Conservation (phyloP, 2,888 invertebrate genomes). For the Asteroscopus sphinx region DNA sequence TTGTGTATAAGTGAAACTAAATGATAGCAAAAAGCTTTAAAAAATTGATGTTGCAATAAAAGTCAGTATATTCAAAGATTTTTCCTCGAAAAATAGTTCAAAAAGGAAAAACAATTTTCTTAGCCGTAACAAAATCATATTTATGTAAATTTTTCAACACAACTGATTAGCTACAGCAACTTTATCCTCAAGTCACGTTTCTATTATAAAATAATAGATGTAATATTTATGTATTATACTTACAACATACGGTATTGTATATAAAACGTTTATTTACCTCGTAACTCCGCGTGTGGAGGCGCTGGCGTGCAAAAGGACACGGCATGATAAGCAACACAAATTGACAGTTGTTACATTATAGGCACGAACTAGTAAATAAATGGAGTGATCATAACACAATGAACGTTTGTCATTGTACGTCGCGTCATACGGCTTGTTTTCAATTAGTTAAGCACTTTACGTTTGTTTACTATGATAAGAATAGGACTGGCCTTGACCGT, state of each 20-base stretch:
- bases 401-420: no score
- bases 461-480: no score
- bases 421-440: no score
- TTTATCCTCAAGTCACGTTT: neutral
- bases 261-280: constrained; percentile 83
- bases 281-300: constrained; percentile 88
- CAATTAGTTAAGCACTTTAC: no score
- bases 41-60: neutral
- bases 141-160: neutral
- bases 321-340: constrained; percentile 83
- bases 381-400: constrained; percentile 23
- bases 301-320: constrained; percentile 88
- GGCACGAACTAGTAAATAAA: constrained; percentile 28
- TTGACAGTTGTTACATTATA: constrained; percentile 48
- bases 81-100: no score
- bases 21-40: constrained; percentile 29
- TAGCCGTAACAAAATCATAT: no score
- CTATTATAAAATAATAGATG: constrained; percentile 9
- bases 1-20: constrained; percentile 30
- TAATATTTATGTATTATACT: constrained; percentile 17
- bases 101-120: no score
- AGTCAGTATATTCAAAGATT: no score
- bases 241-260: constrained; percentile 35
- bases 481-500: no score
- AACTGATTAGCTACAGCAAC: constrained; percentile 7